Conservation (phyloP, 2,888 invertebrate genomes). For the Physocephala rufipes region DNA sequence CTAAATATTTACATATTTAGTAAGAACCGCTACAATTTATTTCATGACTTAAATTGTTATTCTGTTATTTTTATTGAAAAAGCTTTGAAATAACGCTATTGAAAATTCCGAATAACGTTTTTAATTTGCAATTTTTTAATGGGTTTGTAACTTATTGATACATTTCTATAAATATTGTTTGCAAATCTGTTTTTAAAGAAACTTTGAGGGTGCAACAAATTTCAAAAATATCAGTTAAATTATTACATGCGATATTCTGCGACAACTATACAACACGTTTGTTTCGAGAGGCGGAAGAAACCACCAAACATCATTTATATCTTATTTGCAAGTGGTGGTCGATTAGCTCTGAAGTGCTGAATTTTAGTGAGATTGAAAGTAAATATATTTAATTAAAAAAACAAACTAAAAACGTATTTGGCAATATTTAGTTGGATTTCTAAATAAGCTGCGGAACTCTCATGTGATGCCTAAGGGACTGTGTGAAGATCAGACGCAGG, state of each 20-base stretch:
- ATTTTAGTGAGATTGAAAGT: slow-evolving; percentile 56
- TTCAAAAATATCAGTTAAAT: slow-evolving; percentile 56
- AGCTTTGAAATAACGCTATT: background rate
- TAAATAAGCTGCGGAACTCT: slow-evolving; percentile 56
- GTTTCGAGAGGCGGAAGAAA: slow-evolving; percentile 60
- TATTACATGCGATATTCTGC: slow-evolving; percentile 58
- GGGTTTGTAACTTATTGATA: background rate
- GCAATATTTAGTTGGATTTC: slow-evolving; percentile 50
- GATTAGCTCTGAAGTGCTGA: slow-evolving; percentile 47
- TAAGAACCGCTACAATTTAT: no score
- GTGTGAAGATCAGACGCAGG: slow-evolving; percentile 46
- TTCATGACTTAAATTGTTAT: no score
- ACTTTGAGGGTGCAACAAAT: slow-evolving; percentile 53
- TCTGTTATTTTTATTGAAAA: no score
- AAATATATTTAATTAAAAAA: slow-evolving; percentile 32
- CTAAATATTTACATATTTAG: no score
- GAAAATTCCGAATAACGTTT: no score
- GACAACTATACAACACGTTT: slow-evolving; percentile 58
- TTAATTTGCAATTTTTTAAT: background rate
- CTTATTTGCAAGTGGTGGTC: slow-evolving; percentile 60
- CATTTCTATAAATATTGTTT: no score
- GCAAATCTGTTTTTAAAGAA: slow-evolving; percentile 50
- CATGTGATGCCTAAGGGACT: slow-evolving; percentile 56
- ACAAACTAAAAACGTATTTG: background rate
- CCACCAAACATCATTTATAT: slow-evolving; percentile 58